phyloP scores from a whole-genome alignment of 2,888 invertebrate genomes.

The Drosophila melanosoma region DNA sequence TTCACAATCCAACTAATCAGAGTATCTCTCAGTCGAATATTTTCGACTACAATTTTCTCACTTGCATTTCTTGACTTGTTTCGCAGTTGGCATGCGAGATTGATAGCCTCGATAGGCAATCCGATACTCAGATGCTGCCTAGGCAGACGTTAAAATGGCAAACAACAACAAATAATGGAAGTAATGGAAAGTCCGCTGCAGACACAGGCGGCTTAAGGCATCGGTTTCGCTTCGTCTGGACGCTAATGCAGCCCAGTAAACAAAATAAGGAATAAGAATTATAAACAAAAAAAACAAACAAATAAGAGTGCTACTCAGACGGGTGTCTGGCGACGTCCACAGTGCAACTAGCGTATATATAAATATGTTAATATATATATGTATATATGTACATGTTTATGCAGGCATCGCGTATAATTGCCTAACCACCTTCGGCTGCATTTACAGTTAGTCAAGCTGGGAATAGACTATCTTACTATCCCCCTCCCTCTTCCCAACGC shows the following conservation, averaged over 20 bases:
- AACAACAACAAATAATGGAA: constrained; percentile 5
- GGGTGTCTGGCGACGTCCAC: constrained; percentile 21
- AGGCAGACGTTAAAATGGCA: constrained; percentile 17
- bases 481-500: background rate
- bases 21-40: background rate
- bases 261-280: constrained; percentile 44
- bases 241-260: constrained; percentile 14
- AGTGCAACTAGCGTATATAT: background rate
- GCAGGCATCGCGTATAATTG: constrained; percentile 34
- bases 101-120: constrained; percentile 40
- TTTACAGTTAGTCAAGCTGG: constrained; percentile 19
- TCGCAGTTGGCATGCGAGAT: constrained; percentile 10
- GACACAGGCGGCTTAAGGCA: constrained; percentile 2
- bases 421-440: constrained; percentile 47
- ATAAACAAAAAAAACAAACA: constrained; percentile 38
- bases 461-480: constrained; percentile 1
- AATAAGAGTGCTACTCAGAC: constrained; percentile 33
- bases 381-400: background rate
- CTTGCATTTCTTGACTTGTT: background rate
- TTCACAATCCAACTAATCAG: background rate
- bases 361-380: background rate
- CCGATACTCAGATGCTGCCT: constrained; percentile 38
- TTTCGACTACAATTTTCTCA: background rate
- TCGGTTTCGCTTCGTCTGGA: background rate
- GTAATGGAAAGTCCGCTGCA: background rate